Percentiles rank a stretch among this genome's conserved stretches.
Conservation (phyloP, 92 coral and sea anemone genomes). For the Phenganax stokvisi region DNA sequence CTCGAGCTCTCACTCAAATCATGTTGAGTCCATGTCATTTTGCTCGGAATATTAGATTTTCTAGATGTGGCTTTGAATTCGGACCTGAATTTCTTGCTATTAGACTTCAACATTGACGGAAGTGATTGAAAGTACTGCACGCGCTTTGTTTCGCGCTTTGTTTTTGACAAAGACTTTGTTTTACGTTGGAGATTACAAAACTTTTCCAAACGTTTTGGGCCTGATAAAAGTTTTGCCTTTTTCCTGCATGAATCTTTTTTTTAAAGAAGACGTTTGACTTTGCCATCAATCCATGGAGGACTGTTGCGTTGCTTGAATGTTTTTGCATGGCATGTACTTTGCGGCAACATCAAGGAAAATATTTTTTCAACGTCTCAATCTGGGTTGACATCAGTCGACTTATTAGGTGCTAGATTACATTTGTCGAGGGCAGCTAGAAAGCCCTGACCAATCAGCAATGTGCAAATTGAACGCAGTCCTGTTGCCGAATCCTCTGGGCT, state of each 20-base stretch:
- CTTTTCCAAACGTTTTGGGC: constrained; percentile 41
- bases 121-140: constrained; percentile 28
- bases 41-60: constrained; percentile 33
- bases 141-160: not conserved
- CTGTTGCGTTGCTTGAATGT: constrained; percentile 28
- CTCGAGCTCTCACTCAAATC: not conserved
- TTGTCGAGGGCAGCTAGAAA: not conserved
- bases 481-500: constrained; percentile 28
- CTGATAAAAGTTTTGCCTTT: constrained; percentile 7
- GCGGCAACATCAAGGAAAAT: constrained; percentile 31
- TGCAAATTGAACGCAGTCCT: constrained; percentile 33
- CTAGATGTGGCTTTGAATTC: not conserved
- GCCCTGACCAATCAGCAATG: constrained; percentile 36
- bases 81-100: constrained; percentile 22
- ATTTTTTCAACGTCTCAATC: constrained; percentile 44
- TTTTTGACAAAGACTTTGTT: constrained; percentile 20
- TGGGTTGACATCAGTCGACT: constrained; percentile 8
- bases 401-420: constrained; percentile 19
- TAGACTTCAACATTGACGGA: constrained; percentile 11
- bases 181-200: constrained; percentile 35
- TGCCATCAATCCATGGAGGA: constrained; percentile 40
- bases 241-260: constrained; percentile 16
- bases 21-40: constrained; percentile 40
- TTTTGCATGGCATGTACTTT: constrained; percentile 35
- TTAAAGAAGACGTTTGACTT: constrained; percentile 25